These are phyloP conservation scores for Drosophila tsacasi DNA, from an alignment of 1,140 invertebrate genomes.

Conservation along the genomic window DNA sequence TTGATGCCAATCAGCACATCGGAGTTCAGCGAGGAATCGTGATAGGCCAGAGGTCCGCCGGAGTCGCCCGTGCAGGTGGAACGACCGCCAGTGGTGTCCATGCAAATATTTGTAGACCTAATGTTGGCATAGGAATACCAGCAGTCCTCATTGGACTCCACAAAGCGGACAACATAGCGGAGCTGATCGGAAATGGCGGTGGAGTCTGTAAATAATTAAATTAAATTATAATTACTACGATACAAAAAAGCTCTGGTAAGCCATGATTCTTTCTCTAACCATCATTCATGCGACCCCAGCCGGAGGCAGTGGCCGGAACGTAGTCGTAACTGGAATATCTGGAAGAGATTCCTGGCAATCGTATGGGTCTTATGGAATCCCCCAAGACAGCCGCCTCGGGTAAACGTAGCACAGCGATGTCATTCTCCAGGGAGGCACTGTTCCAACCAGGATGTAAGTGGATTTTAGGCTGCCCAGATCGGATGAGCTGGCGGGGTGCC, in stretches of 20 bases:
- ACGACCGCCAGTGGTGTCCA: conserved; percentile 56
- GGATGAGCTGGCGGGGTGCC: conserved; percentile 20
- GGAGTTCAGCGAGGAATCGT: conserved; percentile 26
- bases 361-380: conserved; percentile 72
- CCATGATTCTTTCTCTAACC: conserved; percentile 3
- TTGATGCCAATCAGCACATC: conserved; percentile 84
- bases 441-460: conserved; percentile 57
- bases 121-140: conserved; percentile 46
- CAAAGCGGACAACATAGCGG: conserved; percentile 55
- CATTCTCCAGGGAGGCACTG: conserved; percentile 54
- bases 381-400: conserved; percentile 71
- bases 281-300: conserved; percentile 85
- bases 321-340: conserved; percentile 73
- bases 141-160: conserved; percentile 58
- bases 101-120: conserved; percentile 67
- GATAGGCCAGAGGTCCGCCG: conserved; percentile 65
- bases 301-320: conserved; percentile 73
- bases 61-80: conserved; percentile 76
- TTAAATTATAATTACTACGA: neutral
- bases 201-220: conserved; percentile 13
- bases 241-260: too few relatives aligned
- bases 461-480: neutral
- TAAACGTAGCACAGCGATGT: conserved; percentile 85
- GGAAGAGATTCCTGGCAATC: conserved; percentile 69
- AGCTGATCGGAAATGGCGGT: conserved; percentile 31